These are phyloP conservation scores for Vanessa atalanta DNA, from an alignment of 1,140 invertebrate species.

Conservation along the genomic window DNA sequence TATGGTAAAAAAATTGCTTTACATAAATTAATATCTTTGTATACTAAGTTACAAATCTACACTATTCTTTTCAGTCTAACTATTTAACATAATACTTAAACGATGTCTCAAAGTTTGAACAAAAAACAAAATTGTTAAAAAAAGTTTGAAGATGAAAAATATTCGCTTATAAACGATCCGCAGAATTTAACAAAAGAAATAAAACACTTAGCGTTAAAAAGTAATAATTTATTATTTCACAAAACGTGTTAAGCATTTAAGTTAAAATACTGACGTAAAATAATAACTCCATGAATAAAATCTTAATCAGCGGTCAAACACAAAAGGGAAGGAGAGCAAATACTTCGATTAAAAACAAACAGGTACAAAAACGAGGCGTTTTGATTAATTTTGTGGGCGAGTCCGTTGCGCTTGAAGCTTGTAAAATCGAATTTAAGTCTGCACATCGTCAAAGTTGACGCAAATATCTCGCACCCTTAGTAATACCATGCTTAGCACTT, in stretches of 20 bases:
- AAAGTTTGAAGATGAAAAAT: background rate
- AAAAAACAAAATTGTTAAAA: background rate
- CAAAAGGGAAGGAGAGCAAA: slow-evolving; percentile 53
- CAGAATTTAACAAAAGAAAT: slow-evolving; percentile 19
- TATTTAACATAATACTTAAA: too few species aligned
- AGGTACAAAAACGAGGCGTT: slow-evolving; percentile 70
- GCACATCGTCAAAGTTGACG: slow-evolving; percentile 67
- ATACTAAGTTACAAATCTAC: too few species aligned
- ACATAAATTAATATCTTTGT: too few species aligned
- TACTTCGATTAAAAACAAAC: slow-evolving; percentile 69
- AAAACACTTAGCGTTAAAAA: background rate
- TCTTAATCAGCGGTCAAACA: slow-evolving; percentile 69
- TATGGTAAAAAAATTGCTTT: too few species aligned
- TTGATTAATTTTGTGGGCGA: slow-evolving; percentile 73
- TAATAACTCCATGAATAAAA: slow-evolving; percentile 74
- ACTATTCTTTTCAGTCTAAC: too few species aligned
- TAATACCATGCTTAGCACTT: slow-evolving; percentile 40
- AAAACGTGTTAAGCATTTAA: slow-evolving; percentile 36
- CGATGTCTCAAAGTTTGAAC: background rate
- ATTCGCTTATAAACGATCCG: slow-evolving; percentile 5
- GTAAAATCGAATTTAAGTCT: slow-evolving; percentile 61
- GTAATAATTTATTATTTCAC: slow-evolving; percentile 28
- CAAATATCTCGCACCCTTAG: slow-evolving; percentile 45
- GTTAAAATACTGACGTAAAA: slow-evolving; percentile 39
- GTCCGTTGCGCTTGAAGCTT: slow-evolving; percentile 36